A percentile compares a stretch with the other conserved stretches of the same genome.
Conservation (phyloP, 2,113 vertebrate genomes). For the Chaetodon auriga region DNA sequence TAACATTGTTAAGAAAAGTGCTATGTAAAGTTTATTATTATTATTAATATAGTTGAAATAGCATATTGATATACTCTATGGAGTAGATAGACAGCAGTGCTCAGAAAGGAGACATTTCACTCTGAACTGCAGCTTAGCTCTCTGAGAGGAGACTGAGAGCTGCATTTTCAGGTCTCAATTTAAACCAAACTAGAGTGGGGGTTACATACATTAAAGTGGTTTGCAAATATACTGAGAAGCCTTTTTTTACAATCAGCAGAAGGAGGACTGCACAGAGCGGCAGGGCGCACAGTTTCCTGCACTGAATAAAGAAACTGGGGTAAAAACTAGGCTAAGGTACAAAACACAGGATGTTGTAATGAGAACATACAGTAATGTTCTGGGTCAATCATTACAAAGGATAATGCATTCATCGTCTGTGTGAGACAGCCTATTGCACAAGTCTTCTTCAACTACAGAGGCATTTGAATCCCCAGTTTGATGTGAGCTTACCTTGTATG, state of each 20-base stretch:
- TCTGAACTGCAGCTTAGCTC: not conserved
- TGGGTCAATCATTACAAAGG: slow-evolving; percentile 36
- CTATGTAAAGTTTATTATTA: too few species aligned
- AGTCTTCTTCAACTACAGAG: not conserved
- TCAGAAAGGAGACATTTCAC: not conserved
- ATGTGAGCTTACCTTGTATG: slow-evolving; percentile 49
- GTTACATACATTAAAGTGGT: not conserved
- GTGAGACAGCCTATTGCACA: not conserved
- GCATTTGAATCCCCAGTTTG: not conserved
- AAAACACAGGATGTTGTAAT: slow-evolving; percentile 29
- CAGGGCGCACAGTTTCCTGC: not conserved
- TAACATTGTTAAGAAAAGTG: too few species aligned
- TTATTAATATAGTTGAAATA: not conserved
- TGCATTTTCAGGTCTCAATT: not conserved
- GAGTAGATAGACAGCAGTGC: not conserved
- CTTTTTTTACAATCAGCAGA: not conserved
- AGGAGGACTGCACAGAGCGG: not conserved
- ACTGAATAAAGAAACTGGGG: not conserved
- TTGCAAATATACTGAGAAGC: not conserved
- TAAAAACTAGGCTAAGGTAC: slow-evolving; percentile 33
- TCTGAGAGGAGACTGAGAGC: not conserved
- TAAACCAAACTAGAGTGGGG: not conserved
- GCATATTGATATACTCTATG: not conserved
- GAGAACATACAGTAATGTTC: slow-evolving; percentile 14
- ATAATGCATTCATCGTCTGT: not conserved